phyloP scores from a whole-genome alignment of 2,113 vertebrate genomes.

The Connochaetes taurinus region DNA sequence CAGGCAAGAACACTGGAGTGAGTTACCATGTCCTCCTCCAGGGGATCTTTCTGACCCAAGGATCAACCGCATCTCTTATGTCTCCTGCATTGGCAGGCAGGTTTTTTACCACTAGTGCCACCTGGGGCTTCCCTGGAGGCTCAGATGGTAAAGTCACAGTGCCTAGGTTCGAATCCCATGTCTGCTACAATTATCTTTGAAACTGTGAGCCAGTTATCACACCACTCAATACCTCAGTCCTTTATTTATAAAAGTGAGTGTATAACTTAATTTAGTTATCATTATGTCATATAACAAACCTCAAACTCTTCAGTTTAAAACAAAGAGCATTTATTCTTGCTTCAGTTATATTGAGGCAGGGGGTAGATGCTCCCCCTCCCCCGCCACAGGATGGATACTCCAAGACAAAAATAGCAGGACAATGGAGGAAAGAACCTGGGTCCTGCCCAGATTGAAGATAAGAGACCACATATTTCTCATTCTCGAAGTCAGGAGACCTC shows the following conservation, averaged over 20 bases:
- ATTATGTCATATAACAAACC: neutral
- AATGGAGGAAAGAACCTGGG: neutral
- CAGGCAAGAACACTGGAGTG: neutral
- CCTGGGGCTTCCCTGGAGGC: neutral
- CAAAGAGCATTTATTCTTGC: neutral
- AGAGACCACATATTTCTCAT: neutral
- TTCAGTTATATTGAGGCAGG: neutral
- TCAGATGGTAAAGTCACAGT: neutral
- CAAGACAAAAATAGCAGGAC: neutral
- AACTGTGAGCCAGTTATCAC: neutral
- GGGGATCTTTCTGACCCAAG: neutral
- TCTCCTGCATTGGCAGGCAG: neutral
- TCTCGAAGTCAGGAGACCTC: neutral
- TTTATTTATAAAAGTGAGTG: neutral
- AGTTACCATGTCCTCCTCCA: neutral
- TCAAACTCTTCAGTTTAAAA: neutral
- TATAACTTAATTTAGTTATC: neutral
- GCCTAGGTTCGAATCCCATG: neutral
- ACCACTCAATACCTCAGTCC: neutral
- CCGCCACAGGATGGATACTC: fast-evolving
- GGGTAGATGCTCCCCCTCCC: neutral
- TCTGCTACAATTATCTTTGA: neutral
- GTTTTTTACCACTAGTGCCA: neutral
- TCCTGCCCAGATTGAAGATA: neutral
- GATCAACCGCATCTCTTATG: neutral